Conservation (phyloP, 2,888 invertebrate genomes). For the Orthosia cruda region DNA sequence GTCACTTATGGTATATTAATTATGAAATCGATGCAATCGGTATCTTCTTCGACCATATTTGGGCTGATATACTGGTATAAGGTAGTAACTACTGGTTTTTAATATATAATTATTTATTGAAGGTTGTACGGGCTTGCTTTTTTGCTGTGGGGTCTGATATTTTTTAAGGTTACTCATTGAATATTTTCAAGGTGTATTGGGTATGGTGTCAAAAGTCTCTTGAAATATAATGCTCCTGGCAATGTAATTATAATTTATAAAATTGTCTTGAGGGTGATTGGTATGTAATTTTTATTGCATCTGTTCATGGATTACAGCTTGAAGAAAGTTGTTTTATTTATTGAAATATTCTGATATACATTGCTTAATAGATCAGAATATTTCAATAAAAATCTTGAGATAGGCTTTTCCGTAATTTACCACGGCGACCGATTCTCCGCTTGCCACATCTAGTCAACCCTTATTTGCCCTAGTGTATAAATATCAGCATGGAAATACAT, state of each 20-base stretch:
- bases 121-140: slow-evolving; percentile 1
- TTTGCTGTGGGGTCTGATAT: background rate
- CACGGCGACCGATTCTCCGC: no score
- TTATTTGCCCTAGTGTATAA: background rate
- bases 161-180: slow-evolving; percentile 27
- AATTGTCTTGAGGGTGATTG: background rate
- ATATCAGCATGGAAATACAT: background rate
- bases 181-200: slow-evolving; percentile 14
- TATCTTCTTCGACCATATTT: slow-evolving; percentile 1
- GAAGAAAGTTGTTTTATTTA: background rate
- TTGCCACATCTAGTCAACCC: background rate
- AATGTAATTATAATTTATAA: background rate
- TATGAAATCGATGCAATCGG: slow-evolving; percentile 32
- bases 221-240: background rate
- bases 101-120: slow-evolving; percentile 8
- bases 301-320: background rate
- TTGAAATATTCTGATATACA: no score
- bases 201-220: background rate
- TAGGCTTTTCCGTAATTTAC: background rate
- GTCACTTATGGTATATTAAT: slow-evolving; percentile 27
- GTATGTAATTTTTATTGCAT: background rate
- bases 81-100: slow-evolving; percentile 14
- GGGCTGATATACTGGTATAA: background rate
- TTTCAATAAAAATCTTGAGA: background rate
- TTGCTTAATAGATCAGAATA: background rate